Percentiles rank a stretch among this genome's conserved stretches.
These are phyloP conservation scores for Esox niger DNA, from an alignment of 2,113 vertebrate species.

Conservation along the genomic window DNA sequence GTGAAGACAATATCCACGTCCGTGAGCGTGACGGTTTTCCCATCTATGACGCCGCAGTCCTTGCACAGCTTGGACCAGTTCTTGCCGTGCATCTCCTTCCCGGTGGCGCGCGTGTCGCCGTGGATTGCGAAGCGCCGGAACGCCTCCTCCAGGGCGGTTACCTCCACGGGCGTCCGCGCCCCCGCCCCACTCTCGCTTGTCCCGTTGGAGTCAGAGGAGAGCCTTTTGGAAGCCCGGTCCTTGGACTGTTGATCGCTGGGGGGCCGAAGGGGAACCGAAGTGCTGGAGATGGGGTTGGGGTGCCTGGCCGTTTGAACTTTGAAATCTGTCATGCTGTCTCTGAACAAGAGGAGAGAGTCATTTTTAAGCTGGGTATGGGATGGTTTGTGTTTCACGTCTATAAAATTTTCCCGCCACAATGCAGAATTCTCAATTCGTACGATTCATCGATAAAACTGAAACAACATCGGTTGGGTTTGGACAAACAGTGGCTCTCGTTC, in stretches of 20 bases:
- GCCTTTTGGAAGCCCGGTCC: slow-evolving; percentile 69
- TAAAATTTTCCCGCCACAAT: too few relatives aligned
- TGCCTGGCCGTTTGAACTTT: slow-evolving; percentile 77
- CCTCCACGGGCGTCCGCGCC: slow-evolving; percentile 71
- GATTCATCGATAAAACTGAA: too few relatives aligned
- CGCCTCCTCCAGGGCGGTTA: slow-evolving; percentile 88
- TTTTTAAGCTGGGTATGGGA: background rate
- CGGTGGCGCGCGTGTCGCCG: slow-evolving; percentile 88
- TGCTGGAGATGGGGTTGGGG: slow-evolving; percentile 55
- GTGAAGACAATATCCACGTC: slow-evolving; percentile 98
- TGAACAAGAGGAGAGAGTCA: slow-evolving; percentile 16
- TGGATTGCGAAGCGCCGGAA: slow-evolving; percentile 91
- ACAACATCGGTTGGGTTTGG: too few relatives aligned
- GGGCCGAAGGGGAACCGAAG: slow-evolving; percentile 56
- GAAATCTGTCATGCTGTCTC: slow-evolving; percentile 72
- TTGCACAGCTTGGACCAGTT: slow-evolving; percentile 97
- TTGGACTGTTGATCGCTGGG: slow-evolving; percentile 70
- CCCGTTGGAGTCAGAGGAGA: slow-evolving; percentile 80
- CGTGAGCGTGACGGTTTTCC: slow-evolving; percentile 87
- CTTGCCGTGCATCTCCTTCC: slow-evolving; percentile 93
- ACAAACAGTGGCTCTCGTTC: too few relatives aligned
- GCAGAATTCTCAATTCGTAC: too few relatives aligned
- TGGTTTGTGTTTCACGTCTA: too few relatives aligned
- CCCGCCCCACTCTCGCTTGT: slow-evolving; percentile 75
- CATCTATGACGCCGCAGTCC: slow-evolving; percentile 90